These are phyloP conservation scores for Balaeniceps rex DNA, from an alignment of 2,113 vertebrate species.

Conservation along the genomic window DNA sequence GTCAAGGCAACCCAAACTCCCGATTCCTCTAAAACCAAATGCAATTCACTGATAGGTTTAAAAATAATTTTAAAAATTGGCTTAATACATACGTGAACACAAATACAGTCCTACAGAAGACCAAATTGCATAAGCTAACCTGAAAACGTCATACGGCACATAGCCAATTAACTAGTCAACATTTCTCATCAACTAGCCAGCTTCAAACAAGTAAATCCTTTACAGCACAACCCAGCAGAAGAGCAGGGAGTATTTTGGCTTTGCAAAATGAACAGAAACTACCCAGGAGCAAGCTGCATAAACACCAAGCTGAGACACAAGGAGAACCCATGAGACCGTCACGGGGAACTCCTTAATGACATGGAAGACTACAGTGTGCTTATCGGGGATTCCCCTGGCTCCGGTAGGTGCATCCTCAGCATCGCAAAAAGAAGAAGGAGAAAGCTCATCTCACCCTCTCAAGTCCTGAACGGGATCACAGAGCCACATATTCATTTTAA, in stretches of 20 bases:
- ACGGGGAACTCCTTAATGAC: conserved; percentile 68
- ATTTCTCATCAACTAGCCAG: neutral
- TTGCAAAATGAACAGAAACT: neutral
- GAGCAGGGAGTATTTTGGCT: neutral
- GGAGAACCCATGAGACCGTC: conserved; percentile 40
- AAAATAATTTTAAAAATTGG: neutral
- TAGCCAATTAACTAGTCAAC: neutral
- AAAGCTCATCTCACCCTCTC: neutral
- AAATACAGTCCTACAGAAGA: neutral
- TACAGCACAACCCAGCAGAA: neutral
- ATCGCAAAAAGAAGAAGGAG: neutral
- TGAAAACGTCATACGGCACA: neutral
- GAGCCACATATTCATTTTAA: neutral
- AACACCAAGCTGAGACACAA: neutral
- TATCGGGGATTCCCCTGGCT: conserved; percentile 72
- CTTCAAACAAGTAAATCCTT: neutral
- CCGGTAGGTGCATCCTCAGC: conserved; percentile 58
- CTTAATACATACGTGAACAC: neutral
- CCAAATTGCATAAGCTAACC: neutral
- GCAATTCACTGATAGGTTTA: neutral
- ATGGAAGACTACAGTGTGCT: conserved; percentile 44
- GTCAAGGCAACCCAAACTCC: conserved; percentile 6
- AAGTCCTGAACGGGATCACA: neutral
- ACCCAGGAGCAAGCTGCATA: conserved; percentile 21
- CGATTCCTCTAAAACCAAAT: neutral